These are phyloP conservation scores for Drosophila suboccidentalis DNA, from an alignment of 2,888 invertebrate genomes.

Conservation along the genomic window DNA sequence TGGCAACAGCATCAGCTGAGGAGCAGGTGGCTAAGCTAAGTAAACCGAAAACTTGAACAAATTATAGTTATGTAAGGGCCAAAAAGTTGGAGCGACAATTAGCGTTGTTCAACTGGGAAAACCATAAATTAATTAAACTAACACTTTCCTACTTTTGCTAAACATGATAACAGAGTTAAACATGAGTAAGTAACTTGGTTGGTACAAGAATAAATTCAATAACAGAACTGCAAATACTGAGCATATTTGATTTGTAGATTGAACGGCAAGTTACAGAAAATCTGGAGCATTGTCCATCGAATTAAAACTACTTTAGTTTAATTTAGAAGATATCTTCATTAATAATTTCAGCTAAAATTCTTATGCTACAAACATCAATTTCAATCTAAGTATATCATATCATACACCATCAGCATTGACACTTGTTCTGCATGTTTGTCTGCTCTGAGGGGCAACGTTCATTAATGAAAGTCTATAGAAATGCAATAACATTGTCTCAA, in stretches of 20 bases:
- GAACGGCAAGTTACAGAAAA: too few relatives aligned
- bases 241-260: too few relatives aligned
- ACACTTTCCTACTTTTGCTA: not conserved
- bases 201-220: not conserved
- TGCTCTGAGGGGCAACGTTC: constrained; percentile 5
- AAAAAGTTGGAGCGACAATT: constrained; percentile 20
- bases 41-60: constrained; percentile 1
- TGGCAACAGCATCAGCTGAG: constrained; percentile 3
- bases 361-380: not conserved
- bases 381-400: not conserved
- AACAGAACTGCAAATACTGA: too few relatives aligned
- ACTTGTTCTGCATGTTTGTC: constrained; percentile 15
- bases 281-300: too few relatives aligned
- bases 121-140: constrained; percentile 13
- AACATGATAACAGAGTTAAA: not conserved
- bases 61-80: constrained; percentile 18
- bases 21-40: constrained; percentile 21
- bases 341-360: too few relatives aligned
- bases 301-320: too few relatives aligned
- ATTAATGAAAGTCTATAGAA: constrained; percentile 36
- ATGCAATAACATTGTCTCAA: constrained; percentile 29
- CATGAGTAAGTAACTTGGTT: not conserved
- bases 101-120: constrained; percentile 3
- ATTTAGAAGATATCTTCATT: too few relatives aligned
- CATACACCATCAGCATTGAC: constrained; percentile 14